phyloP scores from a whole-genome alignment of 2,888 invertebrate genomes.

The Steinernema scapterisci region DNA sequence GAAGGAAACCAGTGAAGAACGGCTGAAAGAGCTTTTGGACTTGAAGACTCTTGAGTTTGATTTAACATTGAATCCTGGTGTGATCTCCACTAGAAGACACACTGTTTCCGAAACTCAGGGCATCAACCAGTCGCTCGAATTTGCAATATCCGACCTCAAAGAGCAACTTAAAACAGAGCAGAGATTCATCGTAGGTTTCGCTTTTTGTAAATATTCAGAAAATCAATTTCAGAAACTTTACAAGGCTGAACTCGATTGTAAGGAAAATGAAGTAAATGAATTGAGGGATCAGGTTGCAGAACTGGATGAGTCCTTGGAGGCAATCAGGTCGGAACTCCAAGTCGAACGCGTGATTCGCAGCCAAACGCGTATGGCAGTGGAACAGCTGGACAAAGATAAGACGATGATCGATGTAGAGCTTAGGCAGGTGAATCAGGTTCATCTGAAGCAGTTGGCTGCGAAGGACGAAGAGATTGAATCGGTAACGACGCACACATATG shows the following conservation, averaged over 20 bases:
- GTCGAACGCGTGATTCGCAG: not conserved
- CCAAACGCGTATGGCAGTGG: not conserved
- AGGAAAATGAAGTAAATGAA: not conserved
- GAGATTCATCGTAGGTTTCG: not conserved
- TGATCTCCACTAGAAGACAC: not conserved
- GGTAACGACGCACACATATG: not conserved
- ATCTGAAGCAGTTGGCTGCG: constrained; percentile 41
- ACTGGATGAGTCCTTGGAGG: not conserved
- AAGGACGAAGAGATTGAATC: not conserved
- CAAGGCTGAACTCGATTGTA: constrained; percentile 1
- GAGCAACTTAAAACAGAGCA: constrained; percentile 19
- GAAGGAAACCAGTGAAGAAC: not conserved
- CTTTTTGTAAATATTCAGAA: not conserved
- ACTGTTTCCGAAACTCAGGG: not conserved
- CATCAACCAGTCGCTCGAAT: not conserved
- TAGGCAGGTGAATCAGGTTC: constrained; percentile 48
- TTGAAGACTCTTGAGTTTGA: not conserved
- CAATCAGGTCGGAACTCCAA: not conserved
- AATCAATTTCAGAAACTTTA: not conserved
- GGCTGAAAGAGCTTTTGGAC: not conserved
- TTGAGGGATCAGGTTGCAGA: not conserved
- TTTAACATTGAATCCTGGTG: not conserved
- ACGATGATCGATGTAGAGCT: constrained; percentile 76
- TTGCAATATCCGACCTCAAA: not conserved
- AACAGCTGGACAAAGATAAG: constrained; percentile 85